A percentile compares a stretch with the other conserved stretches of the same genome.
Evolutionary conservation across 2,113 vertebrate species (phyloP).

Genomic region (Ptilorrhoa leucosticta): DNA sequence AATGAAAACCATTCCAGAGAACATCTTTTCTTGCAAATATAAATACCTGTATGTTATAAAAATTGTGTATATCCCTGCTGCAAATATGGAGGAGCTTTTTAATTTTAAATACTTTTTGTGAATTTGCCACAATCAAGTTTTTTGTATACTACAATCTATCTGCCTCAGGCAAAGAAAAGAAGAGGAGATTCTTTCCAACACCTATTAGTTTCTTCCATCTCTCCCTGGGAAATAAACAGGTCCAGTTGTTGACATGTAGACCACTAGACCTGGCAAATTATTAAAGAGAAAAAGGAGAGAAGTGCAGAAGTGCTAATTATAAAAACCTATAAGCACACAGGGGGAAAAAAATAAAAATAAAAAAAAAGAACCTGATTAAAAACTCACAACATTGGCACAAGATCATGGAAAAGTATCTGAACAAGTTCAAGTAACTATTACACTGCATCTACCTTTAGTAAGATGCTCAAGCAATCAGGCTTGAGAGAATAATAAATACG

Average conservation of each 20-base stretch:
- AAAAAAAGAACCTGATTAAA: not conserved
- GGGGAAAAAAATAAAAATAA: rapidly evolving
- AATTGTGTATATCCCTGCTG: not conserved
- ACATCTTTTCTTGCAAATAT: not conserved
- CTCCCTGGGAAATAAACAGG: not conserved
- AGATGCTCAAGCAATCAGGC: not conserved
- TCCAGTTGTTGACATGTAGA: not conserved
- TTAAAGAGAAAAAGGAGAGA: not conserved
- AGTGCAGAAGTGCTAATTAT: not conserved
- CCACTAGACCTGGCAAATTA: not conserved
- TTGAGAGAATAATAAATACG: not conserved
- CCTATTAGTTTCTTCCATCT: not conserved
- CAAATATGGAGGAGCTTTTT: not conserved
- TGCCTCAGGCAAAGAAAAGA: not conserved
- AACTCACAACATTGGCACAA: not conserved
- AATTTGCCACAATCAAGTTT: not conserved
- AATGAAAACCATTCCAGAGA: not conserved
- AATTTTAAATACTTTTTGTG: not conserved
- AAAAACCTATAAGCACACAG: not conserved
- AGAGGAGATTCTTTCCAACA: not conserved
- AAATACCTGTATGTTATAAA: not conserved
- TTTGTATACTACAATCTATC: not conserved
- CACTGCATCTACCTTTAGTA: not conserved
- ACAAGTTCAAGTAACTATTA: not conserved
- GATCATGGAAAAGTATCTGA: not conserved